A percentile compares a stretch with the other conserved stretches of the same genome.
Conservation (phyloP, 1,140 invertebrate genomes). For the Drosophila bocki region DNA sequence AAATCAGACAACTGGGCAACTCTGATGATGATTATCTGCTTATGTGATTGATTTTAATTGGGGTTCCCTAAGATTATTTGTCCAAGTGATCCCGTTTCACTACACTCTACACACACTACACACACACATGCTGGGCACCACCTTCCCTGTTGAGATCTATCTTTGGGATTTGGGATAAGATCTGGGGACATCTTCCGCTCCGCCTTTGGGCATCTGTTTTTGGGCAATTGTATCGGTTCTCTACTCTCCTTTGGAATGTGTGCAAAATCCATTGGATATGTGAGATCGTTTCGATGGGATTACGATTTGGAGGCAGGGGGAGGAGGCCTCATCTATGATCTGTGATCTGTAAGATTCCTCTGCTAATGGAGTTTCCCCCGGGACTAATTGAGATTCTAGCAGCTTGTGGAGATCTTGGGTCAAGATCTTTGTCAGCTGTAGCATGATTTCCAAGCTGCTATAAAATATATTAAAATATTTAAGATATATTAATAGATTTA, state of each 20-base stretch:
- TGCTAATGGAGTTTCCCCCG: constrained; percentile 17
- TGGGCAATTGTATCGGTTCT: constrained; percentile 27
- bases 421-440: background rate
- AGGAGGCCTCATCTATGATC: background rate
- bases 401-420: background rate
- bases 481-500: background rate
- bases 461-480: too few relatives aligned
- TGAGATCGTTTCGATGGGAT: constrained; percentile 72
- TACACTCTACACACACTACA: background rate
- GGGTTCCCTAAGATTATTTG: constrained; percentile 51
- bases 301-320: constrained; percentile 23
- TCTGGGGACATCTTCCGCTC: constrained; percentile 61
- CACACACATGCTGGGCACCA: constrained; percentile 14
- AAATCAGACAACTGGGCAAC: background rate
- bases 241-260: constrained; percentile 47
- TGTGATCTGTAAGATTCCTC: too few relatives aligned
- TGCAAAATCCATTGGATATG: constrained; percentile 81
- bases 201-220: constrained; percentile 30
- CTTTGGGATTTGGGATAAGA: constrained; percentile 46
- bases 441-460: too few relatives aligned
- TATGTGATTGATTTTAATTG: constrained; percentile 81
- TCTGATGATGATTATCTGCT: constrained; percentile 62
- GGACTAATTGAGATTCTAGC: constrained; percentile 35
- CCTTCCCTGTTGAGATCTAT: constrained; percentile 5
- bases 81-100: constrained; percentile 46